phyloP scores from a whole-genome alignment of 2,113 vertebrate genomes.

The Arothron firmamentum region DNA sequence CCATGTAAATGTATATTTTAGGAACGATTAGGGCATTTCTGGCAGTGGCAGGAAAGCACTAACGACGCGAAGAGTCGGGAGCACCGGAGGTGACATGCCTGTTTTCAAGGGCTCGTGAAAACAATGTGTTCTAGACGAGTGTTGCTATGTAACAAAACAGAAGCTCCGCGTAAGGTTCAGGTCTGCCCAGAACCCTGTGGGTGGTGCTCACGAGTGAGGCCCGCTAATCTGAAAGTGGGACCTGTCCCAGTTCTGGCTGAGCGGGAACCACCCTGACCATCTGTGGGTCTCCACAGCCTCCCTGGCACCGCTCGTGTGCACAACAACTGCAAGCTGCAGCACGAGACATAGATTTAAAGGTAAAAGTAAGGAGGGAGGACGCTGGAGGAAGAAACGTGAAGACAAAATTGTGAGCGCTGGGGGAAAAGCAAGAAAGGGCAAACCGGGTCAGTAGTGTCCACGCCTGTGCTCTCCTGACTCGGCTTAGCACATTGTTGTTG shows the following conservation, averaged over 20 bases:
- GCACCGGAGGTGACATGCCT: constrained; percentile 38
- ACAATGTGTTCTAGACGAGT: constrained; percentile 37
- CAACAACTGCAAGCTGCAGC: neutral
- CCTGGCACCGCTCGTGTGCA: constrained; percentile 62
- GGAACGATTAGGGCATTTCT: neutral
- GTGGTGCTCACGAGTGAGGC: constrained; percentile 63
- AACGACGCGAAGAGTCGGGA: constrained; percentile 1
- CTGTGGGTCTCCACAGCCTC: constrained; percentile 75
- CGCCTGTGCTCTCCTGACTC: neutral
- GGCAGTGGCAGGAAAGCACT: no score
- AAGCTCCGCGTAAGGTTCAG: constrained; percentile 66
- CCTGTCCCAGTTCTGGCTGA: constrained; percentile 73
- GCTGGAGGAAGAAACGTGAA: neutral
- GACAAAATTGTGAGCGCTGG: neutral
- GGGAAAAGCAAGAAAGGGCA: neutral
- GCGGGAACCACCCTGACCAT: constrained; percentile 80
- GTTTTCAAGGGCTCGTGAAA: constrained; percentile 35
- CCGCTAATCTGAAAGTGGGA: constrained; percentile 69
- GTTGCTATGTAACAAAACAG: constrained; percentile 54
- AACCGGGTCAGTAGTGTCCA: neutral
- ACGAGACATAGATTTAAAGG: neutral
- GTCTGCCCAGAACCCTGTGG: constrained; percentile 61
- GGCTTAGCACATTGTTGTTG: constrained; percentile 27
- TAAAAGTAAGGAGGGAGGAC: constrained; percentile 7
- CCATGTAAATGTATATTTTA: constrained; percentile 17